Base-by-base conservation (phyloP, 2,797 vertebrate species). In the Chromis chromis region DNA sequence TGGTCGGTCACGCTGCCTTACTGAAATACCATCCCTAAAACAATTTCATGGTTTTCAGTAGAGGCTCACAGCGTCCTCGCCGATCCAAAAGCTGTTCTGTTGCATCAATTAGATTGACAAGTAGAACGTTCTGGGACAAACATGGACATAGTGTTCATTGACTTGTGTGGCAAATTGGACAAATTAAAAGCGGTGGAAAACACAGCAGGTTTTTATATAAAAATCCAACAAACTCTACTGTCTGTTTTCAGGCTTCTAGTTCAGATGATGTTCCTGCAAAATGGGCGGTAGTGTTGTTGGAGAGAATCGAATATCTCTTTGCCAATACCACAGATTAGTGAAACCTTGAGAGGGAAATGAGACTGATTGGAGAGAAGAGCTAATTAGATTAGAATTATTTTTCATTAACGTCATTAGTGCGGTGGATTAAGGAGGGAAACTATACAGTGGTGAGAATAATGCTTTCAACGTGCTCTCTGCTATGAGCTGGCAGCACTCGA, bases 381-480 rank as follows among this genome's bases (percentile, higher is more conserved):
- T 77, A 73, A 89, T 86, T 76, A 80, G 69, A 88, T 87, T 67
- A 78, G 64, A 80, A 84, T 83, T 76, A 78, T 78, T 91, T 78
- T 78, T 84, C 76, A 86, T 83, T 89, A 85, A 79, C 42, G 54
- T 88, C 79, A 88, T 88, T 85, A 83, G 74, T 62, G 49, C 12
- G 50, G 57, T 22, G 53, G 63, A 88, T 89, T 81, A 76, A 57
- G 68, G 65, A 64, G 56, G 69, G 76, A 76, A 82, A 55, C 77
- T 56, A 25, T 40, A 70, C 54, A 53, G 74, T 5, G 64, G 72
- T 73, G 70, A 74, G 79, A 85, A 64, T 82, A 74, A 88, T 84
- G 56, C 78, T 53, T 89, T 69, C 74, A 88, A 21, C 54, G 19
- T 80, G 80, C 31, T 63, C 74, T 67, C 44, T 39, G 57, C 78